Evolutionary conservation across 1,140 invertebrate species (phyloP), one percentile per base, ranked within the genome.

Genomic region (Armadillidium nasatum): DNA sequence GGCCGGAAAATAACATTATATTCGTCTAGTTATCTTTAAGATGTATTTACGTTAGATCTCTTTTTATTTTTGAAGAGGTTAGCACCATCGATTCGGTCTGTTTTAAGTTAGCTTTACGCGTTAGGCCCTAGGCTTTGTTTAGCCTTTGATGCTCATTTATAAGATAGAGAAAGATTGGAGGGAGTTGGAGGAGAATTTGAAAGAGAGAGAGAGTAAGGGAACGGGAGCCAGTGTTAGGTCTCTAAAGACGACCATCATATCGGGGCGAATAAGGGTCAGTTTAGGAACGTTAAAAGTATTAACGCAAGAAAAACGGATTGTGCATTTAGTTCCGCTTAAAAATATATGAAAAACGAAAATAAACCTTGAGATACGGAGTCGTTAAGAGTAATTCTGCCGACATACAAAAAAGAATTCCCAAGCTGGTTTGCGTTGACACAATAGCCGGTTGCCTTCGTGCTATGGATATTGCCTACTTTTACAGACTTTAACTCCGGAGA

Each of bases 401-500:
- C 15, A 21, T 10, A 23, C 67, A n/a, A 69, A 69, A 69, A n/a
- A n/a, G n/a, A 9, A 23, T n/a, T n/a, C 74, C 77, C 74, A 76
- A 76, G 77, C 77, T 78, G 77, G 77, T 78, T 78, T 73, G 54
- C 67, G 77, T 73, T 78, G 77, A 78, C 75, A 78, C 77, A 78
- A 78, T 75, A 74, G 69, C 77, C 71, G 77, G 71, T 76, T 74
- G 71, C 74, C 77, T 73, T 76, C 75, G 75, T 74, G 77, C 46
- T 78, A 78, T 78, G 77, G 77, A 73, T 71, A 76, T 78, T 71
- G 77, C 77, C 77, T 78, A 78, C 77, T 78, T 78, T 78, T 78
- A 78, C 33, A 76, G 77, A 78, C 77, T 78, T 73, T 78, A 71
- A 74, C 73, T 69, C 73, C 72, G 74, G 75, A 74, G 50, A 78